Evolutionary conservation across 2,797 vertebrate genomes (phyloP).

Genomic region (Stomatorhinus walkeri): DNA sequence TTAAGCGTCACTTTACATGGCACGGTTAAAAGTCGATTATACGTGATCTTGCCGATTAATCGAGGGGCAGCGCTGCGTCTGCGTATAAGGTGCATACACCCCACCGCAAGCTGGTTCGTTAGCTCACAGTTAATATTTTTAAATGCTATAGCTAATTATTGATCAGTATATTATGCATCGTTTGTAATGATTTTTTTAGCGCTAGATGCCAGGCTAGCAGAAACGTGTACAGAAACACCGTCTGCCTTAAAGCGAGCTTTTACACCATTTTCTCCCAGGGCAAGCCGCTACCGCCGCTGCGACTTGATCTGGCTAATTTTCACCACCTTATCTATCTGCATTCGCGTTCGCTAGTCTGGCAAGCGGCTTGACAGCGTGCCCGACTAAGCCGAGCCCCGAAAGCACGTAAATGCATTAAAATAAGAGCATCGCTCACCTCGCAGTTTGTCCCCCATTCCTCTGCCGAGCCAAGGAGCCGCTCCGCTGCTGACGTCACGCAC

Average conservation of each 20-base stretch:
- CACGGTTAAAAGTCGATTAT: background rate
- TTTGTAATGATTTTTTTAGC: background rate
- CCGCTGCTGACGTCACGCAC: conserved; percentile 69
- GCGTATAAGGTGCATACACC: background rate
- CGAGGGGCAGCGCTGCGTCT: background rate
- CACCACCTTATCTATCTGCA: background rate
- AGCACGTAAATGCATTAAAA: conserved; percentile 34
- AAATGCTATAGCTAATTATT: background rate
- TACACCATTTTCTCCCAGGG: conserved; percentile 27
- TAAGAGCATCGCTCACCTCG: conserved; percentile 58
- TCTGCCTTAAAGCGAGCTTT: background rate
- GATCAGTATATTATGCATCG: background rate
- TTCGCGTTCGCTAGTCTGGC: background rate
- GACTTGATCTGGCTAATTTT: conserved; percentile 5
- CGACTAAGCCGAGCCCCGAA: conserved; percentile 6
- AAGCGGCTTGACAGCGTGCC: background rate
- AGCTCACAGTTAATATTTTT: background rate
- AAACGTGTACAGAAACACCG: conserved; percentile 16
- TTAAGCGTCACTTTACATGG: conserved; percentile 24
- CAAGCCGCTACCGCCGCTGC: conserved; percentile 14
- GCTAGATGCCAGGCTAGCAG: background rate
- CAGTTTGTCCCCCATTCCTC: conserved; percentile 57
- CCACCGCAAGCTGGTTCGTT: background rate
- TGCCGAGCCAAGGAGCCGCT: conserved; percentile 57
- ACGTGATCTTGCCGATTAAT: conserved; percentile 24